Conservation (phyloP, 2,113 vertebrate genomes). For the Gallinago jamesoni region DNA sequence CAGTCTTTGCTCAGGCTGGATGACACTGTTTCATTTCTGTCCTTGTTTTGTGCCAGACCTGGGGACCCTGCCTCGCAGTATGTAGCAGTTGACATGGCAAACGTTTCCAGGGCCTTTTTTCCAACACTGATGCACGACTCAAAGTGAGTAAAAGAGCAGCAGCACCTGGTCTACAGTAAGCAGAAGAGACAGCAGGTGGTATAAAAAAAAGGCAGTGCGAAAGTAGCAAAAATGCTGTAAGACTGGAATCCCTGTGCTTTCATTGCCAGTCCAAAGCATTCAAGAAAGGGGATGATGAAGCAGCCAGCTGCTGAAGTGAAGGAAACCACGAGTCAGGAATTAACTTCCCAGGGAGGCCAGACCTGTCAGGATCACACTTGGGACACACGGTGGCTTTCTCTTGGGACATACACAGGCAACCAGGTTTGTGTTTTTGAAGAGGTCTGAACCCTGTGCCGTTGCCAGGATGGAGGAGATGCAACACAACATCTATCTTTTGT, state of each 20-base stretch:
- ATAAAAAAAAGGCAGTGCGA: neutral
- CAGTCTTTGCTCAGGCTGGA: neutral
- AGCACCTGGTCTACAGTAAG: neutral
- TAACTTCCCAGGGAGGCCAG: neutral
- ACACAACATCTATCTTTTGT: neutral
- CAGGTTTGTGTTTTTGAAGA: neutral
- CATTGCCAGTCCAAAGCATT: neutral
- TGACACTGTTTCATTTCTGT: neutral
- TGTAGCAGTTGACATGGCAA: neutral
- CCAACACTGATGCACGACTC: neutral
- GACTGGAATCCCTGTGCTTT: neutral
- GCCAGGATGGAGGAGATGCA: neutral
- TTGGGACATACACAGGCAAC: neutral
- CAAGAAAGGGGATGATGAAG: neutral
- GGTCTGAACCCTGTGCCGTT: neutral
- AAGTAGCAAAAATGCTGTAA: neutral
- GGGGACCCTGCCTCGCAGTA: neutral
- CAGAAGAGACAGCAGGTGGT: neutral
- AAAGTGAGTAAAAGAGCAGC: neutral
- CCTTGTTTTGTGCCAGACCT: neutral
- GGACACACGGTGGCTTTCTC: neutral
- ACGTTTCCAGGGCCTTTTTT: neutral
- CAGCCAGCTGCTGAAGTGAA: neutral
- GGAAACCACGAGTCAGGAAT: neutral
- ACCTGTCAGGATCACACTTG: neutral